Base-by-base conservation (phyloP, 2,888 invertebrate genomes). In the Mesoligia furuncula region DNA sequence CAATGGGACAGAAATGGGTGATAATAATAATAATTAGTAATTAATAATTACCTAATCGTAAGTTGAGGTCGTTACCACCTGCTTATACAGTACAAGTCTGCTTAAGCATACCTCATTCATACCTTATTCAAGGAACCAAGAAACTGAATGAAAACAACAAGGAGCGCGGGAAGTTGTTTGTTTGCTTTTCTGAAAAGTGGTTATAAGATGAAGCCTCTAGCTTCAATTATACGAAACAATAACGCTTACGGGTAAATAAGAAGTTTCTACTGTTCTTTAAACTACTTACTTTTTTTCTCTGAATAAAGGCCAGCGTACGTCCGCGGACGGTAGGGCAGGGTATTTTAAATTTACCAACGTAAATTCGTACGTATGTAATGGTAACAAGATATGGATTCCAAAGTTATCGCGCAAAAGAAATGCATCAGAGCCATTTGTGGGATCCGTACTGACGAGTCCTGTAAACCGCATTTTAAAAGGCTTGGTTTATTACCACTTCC, bases 51-150 rank as follows among this genome's bases (percentile, higher is more conserved):
- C n/a, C n/a, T n/a, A n/a, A 11, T 57, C n/a, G 13, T n/a, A 57
- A n/a, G n/a, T n/a, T 5, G 13, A n/a, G 5, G 5, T 57, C n/a
- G n/a, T 57, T n/a, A 57, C 13, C 9, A 57, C n/a, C n/a, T 54
- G 24, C 54, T 20, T 24, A 24, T 54, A 24, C 24, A 24, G 11
- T n/a, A 54, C 54, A 54, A 24, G 24, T 24, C 24, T 24, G 54
- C 24, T 54, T 8, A 66, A 51, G 36, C 24, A 62, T 20, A 62
- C 11, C 31, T 45, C 62, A 79, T 80, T 73, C n/a, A 65, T 48
- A 20, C 51, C 27, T 36, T 69, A 79, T 80, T 73, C 65, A 61
- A 69, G 45, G 27, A 48, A 69, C 51, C 66, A 27, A 71, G 80
- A 73, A 45, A 80, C 31, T 42, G 24, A 13, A 45, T 61, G 66